Percentiles rank a stretch among this genome's conserved stretches.
These are phyloP conservation scores for Thinocorus orbignyianus DNA, from an alignment of 2,113 vertebrate species.

Conservation along the genomic window DNA sequence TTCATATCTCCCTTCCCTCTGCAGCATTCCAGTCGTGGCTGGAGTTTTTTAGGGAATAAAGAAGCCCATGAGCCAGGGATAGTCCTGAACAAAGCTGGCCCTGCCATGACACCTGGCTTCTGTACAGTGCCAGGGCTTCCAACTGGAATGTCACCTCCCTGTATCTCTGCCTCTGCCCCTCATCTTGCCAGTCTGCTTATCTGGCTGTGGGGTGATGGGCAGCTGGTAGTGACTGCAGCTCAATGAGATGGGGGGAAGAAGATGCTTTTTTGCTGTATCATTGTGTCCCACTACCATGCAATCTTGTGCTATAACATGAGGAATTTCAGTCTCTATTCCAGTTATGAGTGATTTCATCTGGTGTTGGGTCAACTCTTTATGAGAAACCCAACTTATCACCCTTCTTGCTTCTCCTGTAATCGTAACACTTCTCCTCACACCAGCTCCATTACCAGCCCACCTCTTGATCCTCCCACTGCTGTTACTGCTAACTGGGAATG, in stretches of 20 bases:
- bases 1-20: neutral
- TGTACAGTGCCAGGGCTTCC: neutral
- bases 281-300: accelerated
- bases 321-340: neutral
- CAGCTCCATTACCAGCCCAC: neutral
- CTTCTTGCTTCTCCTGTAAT: neutral
- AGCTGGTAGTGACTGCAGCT: neutral
- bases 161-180: neutral
- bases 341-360: neutral
- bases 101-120: neutral
- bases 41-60: neutral
- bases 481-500: neutral
- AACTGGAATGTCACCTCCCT: neutral
- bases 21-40: neutral
- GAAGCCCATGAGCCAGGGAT: neutral
- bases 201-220: neutral
- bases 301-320: neutral
- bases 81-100: neutral
- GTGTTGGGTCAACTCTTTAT: neutral
- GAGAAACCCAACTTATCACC: neutral
- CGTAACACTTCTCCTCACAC: neutral
- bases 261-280: neutral
- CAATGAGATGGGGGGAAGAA: neutral
- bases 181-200: neutral
- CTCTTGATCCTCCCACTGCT: neutral